Evolutionary conservation across 2,113 vertebrate genomes (phyloP).

Genomic region (Gambusia affinis): DNA sequence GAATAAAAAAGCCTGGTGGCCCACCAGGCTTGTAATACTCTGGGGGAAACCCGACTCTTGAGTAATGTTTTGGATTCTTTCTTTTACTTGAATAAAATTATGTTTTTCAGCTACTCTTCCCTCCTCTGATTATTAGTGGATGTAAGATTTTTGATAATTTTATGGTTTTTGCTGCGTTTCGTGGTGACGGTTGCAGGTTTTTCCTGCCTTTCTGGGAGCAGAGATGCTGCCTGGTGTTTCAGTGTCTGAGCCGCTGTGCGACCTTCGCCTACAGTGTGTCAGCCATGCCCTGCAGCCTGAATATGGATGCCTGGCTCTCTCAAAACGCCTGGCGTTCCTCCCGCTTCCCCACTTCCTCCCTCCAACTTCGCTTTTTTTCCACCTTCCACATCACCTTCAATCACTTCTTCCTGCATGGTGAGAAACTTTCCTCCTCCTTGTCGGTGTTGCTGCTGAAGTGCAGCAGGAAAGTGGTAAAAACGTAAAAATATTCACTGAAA

Average conservation of each 20-base stretch:
- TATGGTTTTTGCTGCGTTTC: too few relatives aligned
- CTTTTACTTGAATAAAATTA: too few relatives aligned
- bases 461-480: slow-evolving; percentile 1
- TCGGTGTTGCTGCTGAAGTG: slow-evolving; percentile 7
- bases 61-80: too few relatives aligned
- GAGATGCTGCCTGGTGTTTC: slow-evolving; percentile 48
- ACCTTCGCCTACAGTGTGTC: slow-evolving; percentile 64
- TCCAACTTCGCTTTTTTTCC: slow-evolving; percentile 36
- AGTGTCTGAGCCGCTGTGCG: slow-evolving; percentile 26
- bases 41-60: too few relatives aligned
- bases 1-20: too few relatives aligned
- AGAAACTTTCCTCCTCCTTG: slow-evolving; percentile 27
- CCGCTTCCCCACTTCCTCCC: slow-evolving; percentile 4
- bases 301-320: slow-evolving; percentile 68
- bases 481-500: background rate
- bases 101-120: too few relatives aligned
- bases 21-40: too few relatives aligned
- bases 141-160: too few relatives aligned
- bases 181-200: too few relatives aligned
- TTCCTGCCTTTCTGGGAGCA: background rate
- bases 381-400: slow-evolving; percentile 56
- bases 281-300: slow-evolving; percentile 56
- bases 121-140: too few relatives aligned
- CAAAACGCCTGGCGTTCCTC: slow-evolving; percentile 38
- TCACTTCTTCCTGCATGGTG: slow-evolving; percentile 36